Evolutionary conservation across 2,888 invertebrate species (phyloP), one percentile per base, ranked within the genome.

Genomic region (Melikaiella ostensackeni): DNA sequence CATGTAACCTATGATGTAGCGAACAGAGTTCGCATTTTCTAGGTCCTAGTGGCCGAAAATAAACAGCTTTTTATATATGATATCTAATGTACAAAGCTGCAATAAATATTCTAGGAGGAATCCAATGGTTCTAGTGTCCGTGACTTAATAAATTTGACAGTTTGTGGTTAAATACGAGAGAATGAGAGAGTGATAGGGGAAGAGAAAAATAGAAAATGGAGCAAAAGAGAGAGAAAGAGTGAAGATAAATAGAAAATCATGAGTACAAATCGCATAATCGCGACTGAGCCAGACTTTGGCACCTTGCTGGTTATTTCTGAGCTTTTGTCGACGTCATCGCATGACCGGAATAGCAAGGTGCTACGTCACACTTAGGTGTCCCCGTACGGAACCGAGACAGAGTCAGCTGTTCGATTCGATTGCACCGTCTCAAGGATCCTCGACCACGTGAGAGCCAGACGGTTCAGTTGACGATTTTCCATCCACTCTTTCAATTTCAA

Each of bases 321-420:
- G 70, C 70, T 70, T 50, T 9, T 70, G n/a, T 46, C 27, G 27
- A 70, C 70, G 70, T 55, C 70, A 70, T 50, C n/a, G 33, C 50
- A 50, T 70, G 70, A 70, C 70, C 46, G 70, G 70, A 70, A 70
- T 70, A 70, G 70, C 70, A 33, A 70, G n/a, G 50, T 50, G 50
- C 70, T 70, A 70, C 70, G 70, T 70, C 70, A 70, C 70, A 70
- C 33, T 70, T 70, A 46, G 70, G 70, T 70, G 70, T 70, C 50
- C 50, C 50, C 30, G 70, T 70, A 70, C 50, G 70, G 50, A 50
- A 70, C 50, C 70, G 46, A 70, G 66, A 46, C 38, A 66, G 42
- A 64, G 50, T 70, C 70, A 70, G 70, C 70, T 70, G 70, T 70
- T 70, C 21, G 30, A 70, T 4, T 30, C 2, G 2, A 30, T 21